A percentile compares a stretch with the other conserved stretches of the same genome.
These are phyloP conservation scores for Polymixis flavicincta DNA, from an alignment of 2,888 invertebrate genomes.

Conservation along the genomic window DNA sequence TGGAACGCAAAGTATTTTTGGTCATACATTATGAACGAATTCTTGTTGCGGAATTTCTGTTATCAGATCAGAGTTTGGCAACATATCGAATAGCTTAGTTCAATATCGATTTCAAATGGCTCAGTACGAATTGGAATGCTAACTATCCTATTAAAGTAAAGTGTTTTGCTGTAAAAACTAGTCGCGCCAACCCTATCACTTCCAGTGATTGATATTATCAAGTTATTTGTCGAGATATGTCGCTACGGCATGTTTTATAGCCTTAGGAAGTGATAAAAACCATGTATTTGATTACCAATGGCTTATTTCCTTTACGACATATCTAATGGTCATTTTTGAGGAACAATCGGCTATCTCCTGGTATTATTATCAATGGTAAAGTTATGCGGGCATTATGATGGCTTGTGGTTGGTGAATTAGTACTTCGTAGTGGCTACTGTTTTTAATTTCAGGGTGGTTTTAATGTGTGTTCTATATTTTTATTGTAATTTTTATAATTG, in stretches of 20 bases:
- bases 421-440: not conserved
- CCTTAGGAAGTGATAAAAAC: constrained; percentile 72
- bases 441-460: constrained; percentile 22
- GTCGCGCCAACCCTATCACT: constrained; percentile 53
- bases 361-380: constrained; percentile 38
- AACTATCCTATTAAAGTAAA: constrained; percentile 22
- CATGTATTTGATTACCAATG: constrained; percentile 70
- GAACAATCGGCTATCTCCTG: constrained; percentile 54
- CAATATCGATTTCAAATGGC: constrained; percentile 8
- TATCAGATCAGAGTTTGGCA: constrained; percentile 23
- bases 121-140: constrained; percentile 21
- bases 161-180: constrained; percentile 32
- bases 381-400: constrained; percentile 40
- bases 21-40: not conserved
- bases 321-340: constrained; percentile 45
- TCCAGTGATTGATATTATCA: constrained; percentile 72
- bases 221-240: constrained; percentile 69
- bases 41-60: constrained; percentile 4
- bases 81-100: not conserved
- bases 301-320: constrained; percentile 66
- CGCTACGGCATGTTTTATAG: constrained; percentile 70
- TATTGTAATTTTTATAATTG: constrained; percentile 22
- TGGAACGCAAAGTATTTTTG: not conserved
- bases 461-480: constrained; percentile 16
- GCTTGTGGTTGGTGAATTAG: constrained; percentile 35